Evolutionary conservation across 2,113 vertebrate species (phyloP), one percentile per base, ranked within the genome.

Genomic region (Pipra filicauda): DNA sequence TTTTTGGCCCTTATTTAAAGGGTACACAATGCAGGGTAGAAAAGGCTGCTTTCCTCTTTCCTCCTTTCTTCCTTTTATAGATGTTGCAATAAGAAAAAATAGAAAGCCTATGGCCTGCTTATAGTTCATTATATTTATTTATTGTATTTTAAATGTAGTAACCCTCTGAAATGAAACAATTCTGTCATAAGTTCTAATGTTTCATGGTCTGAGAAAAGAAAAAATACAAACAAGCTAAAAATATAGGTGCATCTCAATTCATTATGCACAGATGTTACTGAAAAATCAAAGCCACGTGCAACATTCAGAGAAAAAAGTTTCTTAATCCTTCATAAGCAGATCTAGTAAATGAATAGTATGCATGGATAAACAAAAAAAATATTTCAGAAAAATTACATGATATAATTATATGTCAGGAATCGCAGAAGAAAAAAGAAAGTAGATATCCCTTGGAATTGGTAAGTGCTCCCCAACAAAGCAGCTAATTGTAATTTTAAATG

Each of bases 241-340:
- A 72, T 16, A 17, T 39, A 94, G 78, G 59, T 31, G 62, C 22
- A 65, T 87, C 80, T 96, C 70, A 74, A 88, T 91, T 94, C 49
- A 67, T 2, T 94, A 46, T 27, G 62, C 41, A 89, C 69, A 91
- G 94, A 91, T 73, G 90, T 79, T 66, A 62, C 64, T 93, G 54
- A 73, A 83, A 94, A 97, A 93, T 86, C 80, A 83, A 93, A 88
- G 79, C 43, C 49, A 55, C 54, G 46, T 51, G 74, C 37, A 43
- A 52, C 67, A 62, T 83, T 88, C 76, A 97, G 83, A 88, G 35
- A 76, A 89, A 73, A 90, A 71, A 65, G 31, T 66, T 92, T 92
- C 91, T 93, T 93, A 94, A 82, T 96, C 76, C 73, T 80, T 96
- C 95, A 95, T 93, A 96, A 96, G 44, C n/a, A 85, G 69, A 87